Percentiles rank a stretch among this genome's conserved stretches.
Conservation (phyloP, 2,888 invertebrate genomes). For the Barypeithes pellucidus region DNA sequence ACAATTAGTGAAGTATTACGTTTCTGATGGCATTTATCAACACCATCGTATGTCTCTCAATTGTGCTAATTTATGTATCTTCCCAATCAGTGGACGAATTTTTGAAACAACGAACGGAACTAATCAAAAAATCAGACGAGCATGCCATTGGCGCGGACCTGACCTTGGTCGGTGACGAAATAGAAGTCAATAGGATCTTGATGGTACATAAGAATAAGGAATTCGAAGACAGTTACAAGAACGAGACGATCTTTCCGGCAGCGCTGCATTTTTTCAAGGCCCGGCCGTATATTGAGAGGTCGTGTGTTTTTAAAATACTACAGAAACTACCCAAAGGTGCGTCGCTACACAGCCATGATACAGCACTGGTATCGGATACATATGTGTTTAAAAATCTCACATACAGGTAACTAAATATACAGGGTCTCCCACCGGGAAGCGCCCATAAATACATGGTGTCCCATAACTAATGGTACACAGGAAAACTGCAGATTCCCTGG, state of each 20-base stretch:
- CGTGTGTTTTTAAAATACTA: slow-evolving; percentile 79
- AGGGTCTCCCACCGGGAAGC: too few relatives aligned
- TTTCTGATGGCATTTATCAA: not conserved
- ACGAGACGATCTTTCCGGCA: slow-evolving; percentile 73
- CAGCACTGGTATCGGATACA: slow-evolving; percentile 76
- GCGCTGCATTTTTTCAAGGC: slow-evolving; percentile 79
- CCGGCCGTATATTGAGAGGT: slow-evolving; percentile 74
- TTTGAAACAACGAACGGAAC: slow-evolving; percentile 6
- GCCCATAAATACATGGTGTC: too few relatives aligned
- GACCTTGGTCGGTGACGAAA: slow-evolving; percentile 65
- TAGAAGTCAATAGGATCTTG: slow-evolving; percentile 61
- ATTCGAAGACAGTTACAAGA: slow-evolving; percentile 61
- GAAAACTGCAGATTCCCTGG: too few relatives aligned
- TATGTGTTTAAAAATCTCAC: slow-evolving; percentile 76
- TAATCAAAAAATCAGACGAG: slow-evolving; percentile 55
- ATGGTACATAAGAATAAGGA: slow-evolving; percentile 64
- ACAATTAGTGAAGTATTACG: too few relatives aligned
- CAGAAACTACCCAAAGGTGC: slow-evolving; percentile 83
- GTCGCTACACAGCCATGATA: slow-evolving; percentile 80
- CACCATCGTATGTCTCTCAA: not conserved
- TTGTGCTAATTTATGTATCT: not conserved
- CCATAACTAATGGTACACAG: too few relatives aligned
- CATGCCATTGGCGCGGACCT: slow-evolving; percentile 57
- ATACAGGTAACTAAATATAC: slow-evolving; percentile 67
- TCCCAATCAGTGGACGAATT: not conserved